Evolutionary conservation across 2,888 invertebrate species (phyloP), one percentile per base, ranked within the genome.

Genomic region (Panopea generosa): DNA sequence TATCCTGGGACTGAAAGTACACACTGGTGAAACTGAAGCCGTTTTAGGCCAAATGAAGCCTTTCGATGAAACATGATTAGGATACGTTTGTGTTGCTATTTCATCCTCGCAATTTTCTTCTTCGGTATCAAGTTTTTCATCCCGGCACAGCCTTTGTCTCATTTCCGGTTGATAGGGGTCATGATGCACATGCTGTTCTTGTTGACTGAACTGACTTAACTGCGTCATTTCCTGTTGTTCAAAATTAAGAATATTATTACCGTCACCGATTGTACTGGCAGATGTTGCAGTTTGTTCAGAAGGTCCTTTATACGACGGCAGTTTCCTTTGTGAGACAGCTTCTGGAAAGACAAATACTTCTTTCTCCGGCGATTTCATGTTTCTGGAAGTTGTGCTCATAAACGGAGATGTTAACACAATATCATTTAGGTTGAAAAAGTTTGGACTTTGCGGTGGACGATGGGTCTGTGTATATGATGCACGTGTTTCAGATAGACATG

Each of bases 1-100:
- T 6, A 82, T 61, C 53, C 82, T 33, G 3, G 83, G 83, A 49
- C 84, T 84, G n/a, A 82, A 66, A 4, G 70, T 63, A n/a, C 67
- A 22, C 0, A 82, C 69, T 9, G 80, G 63, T 2, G 77, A 70
- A 1, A 80, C 20, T 4, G 62, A 61, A 0, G 72, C 70, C 9
- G 33, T 61, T 2, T 53, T 38, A 0, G 84, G 83, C 76, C 83
- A 84, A 3, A 68, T 26, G 60, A 84, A 84, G 0, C 83, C 84
- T 47, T 63, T 74, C n/a, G 72, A 45, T 1, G 74, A 63, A 2
- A 83, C 80, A 27, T 76, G 62, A 0, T 20, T 29, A 2, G 53
- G 27, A 45, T 22, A 4, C 2, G 14, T n/a, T 56, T 56, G 4
- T 4, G n/a, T n/a, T n/a, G n/a, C n/a, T n/a, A n/a, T n/a, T n/a